Conservation (phyloP, 2,113 vertebrate genomes). For the Lycocorax pyrrhopterus region DNA sequence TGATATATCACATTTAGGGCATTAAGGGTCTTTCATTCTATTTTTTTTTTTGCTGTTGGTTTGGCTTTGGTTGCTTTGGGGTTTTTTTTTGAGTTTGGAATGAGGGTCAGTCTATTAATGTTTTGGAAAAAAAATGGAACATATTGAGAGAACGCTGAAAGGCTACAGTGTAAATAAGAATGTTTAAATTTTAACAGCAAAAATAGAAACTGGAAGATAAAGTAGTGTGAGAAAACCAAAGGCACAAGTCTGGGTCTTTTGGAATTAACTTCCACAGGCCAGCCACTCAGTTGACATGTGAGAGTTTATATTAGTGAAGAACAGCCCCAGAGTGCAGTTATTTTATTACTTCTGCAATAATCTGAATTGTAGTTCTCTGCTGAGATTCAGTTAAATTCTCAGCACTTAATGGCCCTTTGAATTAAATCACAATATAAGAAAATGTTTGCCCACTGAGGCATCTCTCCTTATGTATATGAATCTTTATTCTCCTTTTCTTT, state of each 20-base stretch:
- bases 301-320: not conserved
- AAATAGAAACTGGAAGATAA: not conserved
- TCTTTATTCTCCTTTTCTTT: not conserved
- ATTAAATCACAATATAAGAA: not conserved
- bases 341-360: conserved; percentile 26
- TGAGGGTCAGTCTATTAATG: not conserved
- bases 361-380: not conserved
- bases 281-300: not conserved
- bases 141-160: not conserved
- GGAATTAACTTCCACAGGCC: not conserved
- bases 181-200: not conserved
- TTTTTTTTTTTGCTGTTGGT: not conserved
- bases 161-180: not conserved
- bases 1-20: not conserved
- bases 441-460: not conserved
- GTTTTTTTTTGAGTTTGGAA: not conserved
- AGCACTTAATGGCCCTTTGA: not conserved
- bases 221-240: not conserved
- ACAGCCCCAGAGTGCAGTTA: not conserved
- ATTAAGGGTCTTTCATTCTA: not conserved
- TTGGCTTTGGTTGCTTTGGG: not conserved
- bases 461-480: not conserved
- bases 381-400: not conserved
- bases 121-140: conserved; percentile 2
- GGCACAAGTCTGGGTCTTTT: not conserved